Conservation (phyloP, 2,888 invertebrate genomes). For the Ypsolopha scabrella region DNA sequence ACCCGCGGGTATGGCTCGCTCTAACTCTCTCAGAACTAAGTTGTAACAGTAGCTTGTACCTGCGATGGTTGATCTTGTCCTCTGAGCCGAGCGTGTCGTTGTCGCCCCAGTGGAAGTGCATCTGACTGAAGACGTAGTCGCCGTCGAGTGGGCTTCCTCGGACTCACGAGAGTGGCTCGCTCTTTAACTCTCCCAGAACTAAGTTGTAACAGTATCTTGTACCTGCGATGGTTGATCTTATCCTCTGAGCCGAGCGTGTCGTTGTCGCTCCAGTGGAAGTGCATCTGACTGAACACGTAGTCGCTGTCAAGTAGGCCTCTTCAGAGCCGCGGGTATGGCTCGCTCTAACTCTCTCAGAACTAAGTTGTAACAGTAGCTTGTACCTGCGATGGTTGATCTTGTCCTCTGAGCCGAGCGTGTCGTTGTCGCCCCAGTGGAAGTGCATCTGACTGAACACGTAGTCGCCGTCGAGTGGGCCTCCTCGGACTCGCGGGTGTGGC, state of each 20-base stretch:
- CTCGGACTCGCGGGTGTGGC: constrained; percentile 67
- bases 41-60: too few species aligned
- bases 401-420: constrained; percentile 82
- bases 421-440: constrained; percentile 86
- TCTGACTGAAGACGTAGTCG: too few species aligned
- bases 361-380: constrained; percentile 11
- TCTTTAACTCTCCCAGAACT: too few species aligned
- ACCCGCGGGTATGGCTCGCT: constrained; percentile 69
- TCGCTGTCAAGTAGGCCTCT: constrained; percentile 76
- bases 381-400: constrained; percentile 76
- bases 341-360: constrained; percentile 23
- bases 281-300: constrained; percentile 80
- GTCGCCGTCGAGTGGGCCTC: constrained; percentile 74
- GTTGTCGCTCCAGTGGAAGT: constrained; percentile 87
- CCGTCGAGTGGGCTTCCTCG: too few species aligned
- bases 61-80: too few species aligned
- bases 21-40: constrained; percentile 75
- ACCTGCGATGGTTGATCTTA: constrained; percentile 77
- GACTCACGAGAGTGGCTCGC: too few species aligned
- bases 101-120: too few species aligned
- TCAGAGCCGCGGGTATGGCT: constrained; percentile 65
- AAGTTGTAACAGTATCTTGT: too few species aligned
- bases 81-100: too few species aligned
- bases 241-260: constrained; percentile 84
- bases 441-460: constrained; percentile 83